Evolutionary conservation across 2,888 invertebrate species (phyloP), one percentile per base, ranked within the genome.

Genomic region (Morpho achilles): DNA sequence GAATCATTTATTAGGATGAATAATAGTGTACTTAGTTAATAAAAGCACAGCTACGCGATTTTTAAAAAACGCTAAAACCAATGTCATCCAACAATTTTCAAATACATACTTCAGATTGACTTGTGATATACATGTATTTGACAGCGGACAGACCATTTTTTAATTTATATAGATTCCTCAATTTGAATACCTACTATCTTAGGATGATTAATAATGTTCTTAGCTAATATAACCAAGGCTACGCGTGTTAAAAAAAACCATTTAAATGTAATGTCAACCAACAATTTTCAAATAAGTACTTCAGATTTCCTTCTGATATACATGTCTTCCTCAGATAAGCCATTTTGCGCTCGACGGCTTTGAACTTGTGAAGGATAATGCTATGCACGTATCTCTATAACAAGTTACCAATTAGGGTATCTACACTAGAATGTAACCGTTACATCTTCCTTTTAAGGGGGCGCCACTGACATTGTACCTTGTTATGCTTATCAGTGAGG

Each of bases 401-500:
- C 64, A 56, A 65, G 61, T 60, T 64, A 57, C 68, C 68, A 67
- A 64, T 62, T 64, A 67, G 59, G 65, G 68, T 58, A 65, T 64
- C 64, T 68, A 60, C 63, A 64, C 51, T 62, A 61, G 49, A 60
- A 50, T 48, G 49, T 51, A 56, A 56, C 68, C 68, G 68, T 68
- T 68, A 67, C 46, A 51, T 54, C 57, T 56, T 63, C 68, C 68
- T 65, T 68, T 51, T 68, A 67, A 23, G 65, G 61, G 57, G 61
- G 62, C 49, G 57, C 62, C 64, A 59, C 62, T 65, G 67, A 68
- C 67, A 65, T 62, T 62, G 66, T 66, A 62, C 62, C 61, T 66
- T 54, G 58, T 67, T 64, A 66, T 48, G 61, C 62, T 66, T 67
- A 67, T 67, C 68, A 65, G 62, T 58, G 53, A 63, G 56, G 57